A percentile compares a stretch with the other conserved stretches of the same genome.
Conservation (phyloP, 2,888 invertebrate genomes). For the Campoplex nolae region DNA sequence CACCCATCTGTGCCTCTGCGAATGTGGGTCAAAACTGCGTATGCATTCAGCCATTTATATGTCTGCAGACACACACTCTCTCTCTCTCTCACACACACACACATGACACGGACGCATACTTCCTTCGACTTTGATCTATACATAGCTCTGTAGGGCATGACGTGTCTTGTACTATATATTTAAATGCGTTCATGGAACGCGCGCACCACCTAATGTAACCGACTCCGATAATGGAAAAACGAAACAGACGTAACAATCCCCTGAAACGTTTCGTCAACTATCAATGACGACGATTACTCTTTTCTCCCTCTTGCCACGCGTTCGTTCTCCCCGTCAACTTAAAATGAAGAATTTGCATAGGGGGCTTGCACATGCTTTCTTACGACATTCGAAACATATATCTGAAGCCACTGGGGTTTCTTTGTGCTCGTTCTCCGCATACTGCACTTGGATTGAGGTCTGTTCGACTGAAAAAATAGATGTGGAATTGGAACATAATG, state of each 20-base stretch:
- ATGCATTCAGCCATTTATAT: slow-evolving; percentile 56
- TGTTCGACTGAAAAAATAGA: neutral
- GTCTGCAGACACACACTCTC: slow-evolving; percentile 16
- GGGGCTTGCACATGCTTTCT: slow-evolving; percentile 34
- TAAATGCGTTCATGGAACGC: slow-evolving; percentile 14
- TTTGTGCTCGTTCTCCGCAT: slow-evolving; percentile 1
- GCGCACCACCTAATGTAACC: slow-evolving; percentile 37
- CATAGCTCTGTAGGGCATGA: slow-evolving; percentile 46
- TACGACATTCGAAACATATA: slow-evolving; percentile 16
- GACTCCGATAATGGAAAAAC: slow-evolving; percentile 66
- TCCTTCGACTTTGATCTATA: slow-evolving; percentile 31
- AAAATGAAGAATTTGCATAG: slow-evolving; percentile 60
- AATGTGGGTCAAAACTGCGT: slow-evolving; percentile 75
- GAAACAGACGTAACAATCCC: slow-evolving; percentile 37
- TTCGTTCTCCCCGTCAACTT: slow-evolving; percentile 5
- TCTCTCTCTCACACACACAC: slow-evolving; percentile 2
- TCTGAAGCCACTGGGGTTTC: neutral
- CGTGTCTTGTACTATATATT: slow-evolving; percentile 31
- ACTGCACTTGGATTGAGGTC: neutral
- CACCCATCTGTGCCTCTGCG: slow-evolving; percentile 72
- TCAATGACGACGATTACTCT: slow-evolving; percentile 67
- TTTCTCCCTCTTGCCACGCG: slow-evolving; percentile 37
- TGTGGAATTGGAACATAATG: neutral
- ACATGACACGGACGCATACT: neutral
- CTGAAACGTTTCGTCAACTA: slow-evolving; percentile 47